Percentiles rank a stretch among this genome's conserved stretches.
These are phyloP conservation scores for Lottia gigantea DNA, from an alignment of 2,888 invertebrate genomes.

Conservation along the genomic window DNA sequence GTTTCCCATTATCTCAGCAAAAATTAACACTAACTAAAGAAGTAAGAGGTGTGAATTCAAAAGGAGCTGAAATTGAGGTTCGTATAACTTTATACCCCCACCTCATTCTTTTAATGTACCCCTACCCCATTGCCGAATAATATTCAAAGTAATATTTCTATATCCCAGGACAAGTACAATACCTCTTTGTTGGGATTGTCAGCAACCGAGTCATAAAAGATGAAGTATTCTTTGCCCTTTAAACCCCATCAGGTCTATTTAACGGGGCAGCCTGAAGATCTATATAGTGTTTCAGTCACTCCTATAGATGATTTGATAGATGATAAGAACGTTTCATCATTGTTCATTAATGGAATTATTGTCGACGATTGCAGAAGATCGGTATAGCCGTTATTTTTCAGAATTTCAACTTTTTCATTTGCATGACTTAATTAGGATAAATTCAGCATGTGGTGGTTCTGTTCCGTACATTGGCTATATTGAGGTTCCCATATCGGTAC, in stretches of 20 bases:
- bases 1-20: background rate
- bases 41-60: background rate
- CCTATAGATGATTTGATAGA: background rate
- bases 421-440: background rate
- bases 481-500: background rate
- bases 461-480: background rate
- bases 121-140: no score
- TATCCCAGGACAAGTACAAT: background rate
- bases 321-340: background rate
- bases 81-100: no score
- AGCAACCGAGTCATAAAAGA: background rate
- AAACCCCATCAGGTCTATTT: background rate
- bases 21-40: background rate
- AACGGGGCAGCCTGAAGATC: conserved; percentile 1
- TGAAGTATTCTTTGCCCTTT: background rate
- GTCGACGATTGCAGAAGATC: background rate
- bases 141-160: no score
- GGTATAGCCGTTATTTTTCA: background rate
- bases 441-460: background rate
- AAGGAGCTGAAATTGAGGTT: background rate
- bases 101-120: no score
- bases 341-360: background rate
- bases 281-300: background rate
- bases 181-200: background rate
- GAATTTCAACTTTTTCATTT: conserved; percentile 1